Base-by-base conservation (phyloP, 2,113 vertebrate genomes). In the Rhagologus leucostigma region DNA sequence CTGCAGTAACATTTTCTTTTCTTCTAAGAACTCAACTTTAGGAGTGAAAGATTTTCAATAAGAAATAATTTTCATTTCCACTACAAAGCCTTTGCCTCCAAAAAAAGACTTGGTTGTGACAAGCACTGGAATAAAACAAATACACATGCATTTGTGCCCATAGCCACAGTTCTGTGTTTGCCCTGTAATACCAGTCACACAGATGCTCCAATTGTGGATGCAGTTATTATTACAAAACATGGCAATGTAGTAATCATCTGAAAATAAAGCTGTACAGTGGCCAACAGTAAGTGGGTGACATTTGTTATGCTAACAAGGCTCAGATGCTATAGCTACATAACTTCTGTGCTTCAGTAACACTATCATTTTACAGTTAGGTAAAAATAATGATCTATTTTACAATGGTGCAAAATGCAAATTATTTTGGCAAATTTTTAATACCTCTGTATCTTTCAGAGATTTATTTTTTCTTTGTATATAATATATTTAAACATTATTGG, bases 341-440 rank as follows among this genome's bases (percentile, higher is more conserved):
- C n/a, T 71, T 78, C 29, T n/a, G 29, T 46, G 52, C 62, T 78
- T 49, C 69, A 56, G 41, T 44, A 86, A 69, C 44, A 52, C 6
- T 29, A 63, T 67, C 18, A 17, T 18, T 12, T 70, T 60, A 80
- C 59, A 90, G 27, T 42, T 42, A 74, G 62, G 70, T 59, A 86
- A 89, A 96, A 93, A 84, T n/a, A 76, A 85, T 27, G 24, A 53
- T 50, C n/a, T 87, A 32, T 81, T 87, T 94, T 78, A 83, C 39
- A 88, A 35, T 15, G 3, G 3, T 64, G 20, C 12, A 70, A 78
- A 74, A 80, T 8, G 7, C 50, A 82, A 93, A 57, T 39, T 46
- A 67, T 29, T 71, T 70, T 60, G 8, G 15, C 47, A 55, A 20
- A 33, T 19, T 57, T 83, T 10, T 35, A 76, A 67, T 39, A 46